Percentiles rank a stretch among this genome's conserved stretches.
These are phyloP conservation scores for Trogon melanurus DNA, from an alignment of 2,113 vertebrate species.

Conservation along the genomic window DNA sequence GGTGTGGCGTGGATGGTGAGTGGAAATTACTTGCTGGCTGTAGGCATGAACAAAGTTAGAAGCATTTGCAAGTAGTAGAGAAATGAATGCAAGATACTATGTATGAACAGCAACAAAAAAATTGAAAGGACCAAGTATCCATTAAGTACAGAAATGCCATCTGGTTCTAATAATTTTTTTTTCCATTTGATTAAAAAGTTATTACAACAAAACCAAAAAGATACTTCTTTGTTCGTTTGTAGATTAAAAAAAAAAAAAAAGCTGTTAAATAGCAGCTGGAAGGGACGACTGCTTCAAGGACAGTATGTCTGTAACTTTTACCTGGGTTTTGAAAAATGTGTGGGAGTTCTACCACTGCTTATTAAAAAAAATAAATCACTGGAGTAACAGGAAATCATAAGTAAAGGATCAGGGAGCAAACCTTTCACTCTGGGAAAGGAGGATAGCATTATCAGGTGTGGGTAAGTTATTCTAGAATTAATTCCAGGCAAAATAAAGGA, in stretches of 20 bases:
- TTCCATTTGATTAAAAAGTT: background rate
- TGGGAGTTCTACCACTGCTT: background rate
- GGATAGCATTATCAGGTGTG: background rate
- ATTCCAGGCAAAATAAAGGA: background rate
- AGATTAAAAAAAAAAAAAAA: background rate
- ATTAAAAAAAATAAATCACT: background rate
- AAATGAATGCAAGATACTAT: background rate
- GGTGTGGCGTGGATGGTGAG: too few species aligned
- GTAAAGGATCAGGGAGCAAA: background rate
- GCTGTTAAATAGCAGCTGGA: background rate
- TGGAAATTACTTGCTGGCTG: background rate
- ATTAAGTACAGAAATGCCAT: background rate
- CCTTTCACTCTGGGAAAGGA: background rate
- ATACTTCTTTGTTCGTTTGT: background rate
- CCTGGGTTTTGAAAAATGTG: background rate
- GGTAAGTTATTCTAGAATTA: too few species aligned
- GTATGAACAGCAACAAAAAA: background rate
- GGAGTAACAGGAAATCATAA: background rate
- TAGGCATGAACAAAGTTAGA: background rate
- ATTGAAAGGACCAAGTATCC: background rate
- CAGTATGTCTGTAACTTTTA: background rate
- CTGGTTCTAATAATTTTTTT: background rate
- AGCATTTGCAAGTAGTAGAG: background rate
- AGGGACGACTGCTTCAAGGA: background rate
- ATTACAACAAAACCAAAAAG: background rate